Evolutionary conservation across 2,113 vertebrate species (phyloP).

Genomic region (Ceratotherium simum): DNA sequence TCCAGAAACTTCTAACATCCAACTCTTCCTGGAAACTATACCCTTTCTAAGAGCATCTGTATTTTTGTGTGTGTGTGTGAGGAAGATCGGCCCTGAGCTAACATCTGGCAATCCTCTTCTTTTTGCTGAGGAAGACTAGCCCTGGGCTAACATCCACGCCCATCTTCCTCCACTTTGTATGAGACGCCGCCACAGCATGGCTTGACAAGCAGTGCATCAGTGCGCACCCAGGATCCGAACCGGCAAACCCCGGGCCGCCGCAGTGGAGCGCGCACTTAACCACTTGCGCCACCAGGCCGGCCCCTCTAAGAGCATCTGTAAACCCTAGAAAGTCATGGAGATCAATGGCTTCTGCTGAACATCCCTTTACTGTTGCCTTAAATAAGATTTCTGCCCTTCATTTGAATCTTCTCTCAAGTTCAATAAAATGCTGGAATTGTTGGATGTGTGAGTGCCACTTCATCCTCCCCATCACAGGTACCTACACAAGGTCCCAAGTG

Average conservation of each 20-base stretch:
- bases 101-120: too few relatives aligned
- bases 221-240: too few relatives aligned
- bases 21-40: not conserved
- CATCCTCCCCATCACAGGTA: conserved; percentile 41
- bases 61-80: too few relatives aligned
- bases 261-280: too few relatives aligned
- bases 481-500: conserved; percentile 95
- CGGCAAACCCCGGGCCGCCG: too few relatives aligned
- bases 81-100: too few relatives aligned
- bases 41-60: not conserved
- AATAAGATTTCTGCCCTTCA: not conserved
- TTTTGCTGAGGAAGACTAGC: too few relatives aligned
- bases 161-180: too few relatives aligned
- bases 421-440: not conserved
- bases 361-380: not conserved
- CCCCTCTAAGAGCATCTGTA: not conserved
- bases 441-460: fast-evolving
- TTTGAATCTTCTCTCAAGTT: not conserved
- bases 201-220: too few relatives aligned
- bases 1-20: not conserved
- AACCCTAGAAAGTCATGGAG: not conserved
- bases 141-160: too few relatives aligned
- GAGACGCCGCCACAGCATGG: too few relatives aligned
- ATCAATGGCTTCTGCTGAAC: not conserved
- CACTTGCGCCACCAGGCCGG: too few relatives aligned